A percentile compares a stretch with the other conserved stretches of the same genome.
phyloP scores from a whole-genome alignment of 2,888 invertebrate genomes.

The Balanococcus diminutus region DNA sequence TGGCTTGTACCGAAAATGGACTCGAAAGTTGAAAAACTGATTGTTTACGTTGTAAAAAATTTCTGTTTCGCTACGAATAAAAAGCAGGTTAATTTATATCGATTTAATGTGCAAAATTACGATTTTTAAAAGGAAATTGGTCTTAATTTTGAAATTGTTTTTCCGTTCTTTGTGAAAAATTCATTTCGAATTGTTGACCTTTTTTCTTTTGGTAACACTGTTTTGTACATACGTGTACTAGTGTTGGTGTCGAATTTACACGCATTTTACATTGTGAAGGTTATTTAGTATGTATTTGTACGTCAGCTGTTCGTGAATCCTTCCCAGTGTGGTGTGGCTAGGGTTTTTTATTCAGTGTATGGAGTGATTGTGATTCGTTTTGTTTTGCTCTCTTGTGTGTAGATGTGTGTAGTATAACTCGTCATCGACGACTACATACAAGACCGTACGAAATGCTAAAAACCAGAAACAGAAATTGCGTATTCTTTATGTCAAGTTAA shows the following conservation, averaged over 20 bases:
- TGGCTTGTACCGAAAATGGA: neutral
- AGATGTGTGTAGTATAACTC: neutral
- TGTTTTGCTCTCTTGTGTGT: constrained; percentile 27
- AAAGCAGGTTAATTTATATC: neutral
- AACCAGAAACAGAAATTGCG: constrained; percentile 30
- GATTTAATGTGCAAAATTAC: neutral
- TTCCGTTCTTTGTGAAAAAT: neutral
- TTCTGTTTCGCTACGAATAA: neutral
- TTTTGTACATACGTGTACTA: neutral
- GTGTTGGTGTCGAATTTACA: neutral
- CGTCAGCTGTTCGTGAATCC: constrained; percentile 46
- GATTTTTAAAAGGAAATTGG: neutral
- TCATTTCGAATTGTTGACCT: neutral
- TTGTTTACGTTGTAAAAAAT: neutral
- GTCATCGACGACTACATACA: neutral
- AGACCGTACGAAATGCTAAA: constrained; percentile 1
- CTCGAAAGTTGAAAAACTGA: neutral
- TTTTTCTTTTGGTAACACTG: neutral
- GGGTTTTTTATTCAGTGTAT: neutral
- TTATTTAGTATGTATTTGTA: constrained; percentile 8
- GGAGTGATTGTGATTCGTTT: constrained; percentile 33
- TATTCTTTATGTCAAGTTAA: neutral
- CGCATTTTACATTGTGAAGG: constrained; percentile 24
- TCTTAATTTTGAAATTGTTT: too few species aligned
- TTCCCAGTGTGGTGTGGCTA: constrained; percentile 36